Conservation (phyloP, 2,888 invertebrate species). For the Salticus scenicus region DNA sequence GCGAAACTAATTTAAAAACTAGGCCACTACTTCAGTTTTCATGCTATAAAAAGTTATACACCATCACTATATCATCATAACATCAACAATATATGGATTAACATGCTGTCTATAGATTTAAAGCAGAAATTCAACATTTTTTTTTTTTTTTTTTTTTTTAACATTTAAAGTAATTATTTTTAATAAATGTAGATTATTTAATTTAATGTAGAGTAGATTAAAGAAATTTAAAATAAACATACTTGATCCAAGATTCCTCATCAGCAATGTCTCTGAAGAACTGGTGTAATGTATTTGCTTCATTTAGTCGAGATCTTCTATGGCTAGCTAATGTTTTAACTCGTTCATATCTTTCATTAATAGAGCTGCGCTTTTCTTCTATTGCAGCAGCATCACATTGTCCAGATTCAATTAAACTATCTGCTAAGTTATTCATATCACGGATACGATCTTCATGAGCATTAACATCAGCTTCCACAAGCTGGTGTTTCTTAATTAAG, state of each 20-base stretch:
- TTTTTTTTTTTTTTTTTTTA: no score
- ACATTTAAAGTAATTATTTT: no score
- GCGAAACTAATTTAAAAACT: no score
- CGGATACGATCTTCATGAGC: constrained; percentile 96
- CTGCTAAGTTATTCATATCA: constrained; percentile 96
- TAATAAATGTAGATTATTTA: no score
- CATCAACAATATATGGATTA: no score
- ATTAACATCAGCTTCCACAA: constrained; percentile 97
- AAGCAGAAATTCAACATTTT: no score
- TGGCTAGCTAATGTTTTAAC: constrained; percentile 94
- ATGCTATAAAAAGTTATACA: no score
- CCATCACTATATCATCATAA: no score
- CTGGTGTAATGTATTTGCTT: constrained; percentile 98
- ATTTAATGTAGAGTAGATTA: no score
- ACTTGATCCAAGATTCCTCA: constrained; percentile 99
- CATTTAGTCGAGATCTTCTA: constrained; percentile 92
- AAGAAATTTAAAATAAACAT: no score
- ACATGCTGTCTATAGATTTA: no score
- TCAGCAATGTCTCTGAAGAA: constrained; percentile 99
- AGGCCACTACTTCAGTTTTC: no score
- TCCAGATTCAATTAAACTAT: constrained; percentile 94
- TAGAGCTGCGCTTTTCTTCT: constrained; percentile 90
- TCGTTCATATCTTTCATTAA: constrained; percentile 96
- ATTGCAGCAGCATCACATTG: constrained; percentile 98
- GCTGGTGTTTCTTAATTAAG: constrained; percentile 97